phyloP scores from a whole-genome alignment of 1,140 invertebrate species.

The Phenacoccus solenopsis region DNA sequence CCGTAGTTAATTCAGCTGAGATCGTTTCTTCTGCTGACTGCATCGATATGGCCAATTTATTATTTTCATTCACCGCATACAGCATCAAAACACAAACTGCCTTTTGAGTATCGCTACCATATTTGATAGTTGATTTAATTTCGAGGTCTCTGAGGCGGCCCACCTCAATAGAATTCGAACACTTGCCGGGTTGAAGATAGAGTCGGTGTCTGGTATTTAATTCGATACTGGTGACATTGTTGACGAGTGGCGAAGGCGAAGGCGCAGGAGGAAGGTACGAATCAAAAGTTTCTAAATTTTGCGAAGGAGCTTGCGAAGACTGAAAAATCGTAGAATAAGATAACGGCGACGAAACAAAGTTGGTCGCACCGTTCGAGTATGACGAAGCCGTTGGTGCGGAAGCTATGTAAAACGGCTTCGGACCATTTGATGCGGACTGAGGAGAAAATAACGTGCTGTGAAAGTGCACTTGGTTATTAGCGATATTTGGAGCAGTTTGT shows the following conservation, averaged over 20 bases:
- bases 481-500: background rate
- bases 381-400: background rate
- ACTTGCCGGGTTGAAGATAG: background rate
- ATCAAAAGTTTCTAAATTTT: background rate
- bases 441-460: background rate
- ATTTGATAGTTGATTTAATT: background rate
- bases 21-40: background rate
- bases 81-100: background rate
- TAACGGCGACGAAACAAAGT: background rate
- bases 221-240: background rate
- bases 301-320: background rate
- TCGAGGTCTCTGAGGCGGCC: background rate
- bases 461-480: background rate
- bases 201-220: background rate
- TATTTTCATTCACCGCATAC: background rate
- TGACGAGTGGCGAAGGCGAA: background rate
- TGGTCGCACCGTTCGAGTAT: background rate
- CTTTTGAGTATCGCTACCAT: background rate
- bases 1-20: background rate
- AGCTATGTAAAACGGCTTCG: background rate
- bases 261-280: background rate
- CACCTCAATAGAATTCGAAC: background rate
- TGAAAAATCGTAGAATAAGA: background rate
- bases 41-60: constrained; percentile 7
- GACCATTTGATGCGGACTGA: background rate